Base-by-base conservation (phyloP, 2,797 vertebrate genomes). In the Coendou prehensilis region DNA sequence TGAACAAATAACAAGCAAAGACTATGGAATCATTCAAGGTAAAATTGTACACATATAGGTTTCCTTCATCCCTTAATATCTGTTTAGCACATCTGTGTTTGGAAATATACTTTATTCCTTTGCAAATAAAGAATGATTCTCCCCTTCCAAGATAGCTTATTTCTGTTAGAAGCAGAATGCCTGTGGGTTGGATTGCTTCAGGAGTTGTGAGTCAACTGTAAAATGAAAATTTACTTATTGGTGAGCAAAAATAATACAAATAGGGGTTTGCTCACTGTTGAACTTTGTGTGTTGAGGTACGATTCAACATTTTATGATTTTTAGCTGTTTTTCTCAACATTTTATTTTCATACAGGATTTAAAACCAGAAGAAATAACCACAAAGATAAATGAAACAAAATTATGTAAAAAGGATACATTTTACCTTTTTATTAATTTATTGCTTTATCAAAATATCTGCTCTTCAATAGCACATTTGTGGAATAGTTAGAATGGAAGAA, bases 151-250 rank as follows among this genome's bases (percentile, higher is more conserved):
- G 90, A 47, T 2, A 71, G 17, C 4, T 95, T 78, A 63, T 45
- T 81, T 61, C 41, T 69, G 6, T 76, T 83, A 86, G 76, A 93
- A 67, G 4, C 37, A 87, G 6, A 52, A 37, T n/a, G 5, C 14
- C 13, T 61, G 76, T 85, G 37, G 10, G 3, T 47, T 93, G 10
- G 89, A 88, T 52, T 4, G 50, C 28, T 84, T 94, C 15, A 78
- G 52, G 9, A 57, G 9, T 45, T 80, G 14, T 79, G 50, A 89
- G 81, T 41, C 71, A 91, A 85, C 0, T 81, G 3, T 13, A 89
- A 89, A 96, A 94, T 94, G 64, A 93, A 96, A 91, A 64, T 41
- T 71, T 50, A 89, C 75, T 93, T 41, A 45, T 80, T 17, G n/a
- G 1, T 81, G 52, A 93, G 17, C 41, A 89, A 89, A 91, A 89